Percentiles rank a stretch among this genome's conserved stretches.
Conservation (phyloP, 2,888 invertebrate genomes). For the Scaeva pyrastri region DNA sequence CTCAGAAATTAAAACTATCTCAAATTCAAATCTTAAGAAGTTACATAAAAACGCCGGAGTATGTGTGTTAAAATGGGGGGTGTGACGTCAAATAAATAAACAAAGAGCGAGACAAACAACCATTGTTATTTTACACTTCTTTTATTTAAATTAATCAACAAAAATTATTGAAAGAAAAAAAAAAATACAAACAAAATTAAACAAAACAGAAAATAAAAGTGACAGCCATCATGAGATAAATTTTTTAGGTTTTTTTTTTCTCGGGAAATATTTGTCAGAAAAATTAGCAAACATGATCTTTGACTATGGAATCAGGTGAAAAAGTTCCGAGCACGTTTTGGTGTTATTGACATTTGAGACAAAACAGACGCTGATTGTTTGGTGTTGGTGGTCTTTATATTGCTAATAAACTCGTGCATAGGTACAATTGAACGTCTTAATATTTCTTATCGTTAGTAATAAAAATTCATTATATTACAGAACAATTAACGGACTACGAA, state of each 20-base stretch:
- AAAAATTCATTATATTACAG: not conserved
- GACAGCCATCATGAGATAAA: not conserved
- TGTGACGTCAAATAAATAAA: not conserved
- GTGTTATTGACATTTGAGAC: conserved; percentile 26
- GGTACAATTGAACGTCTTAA: not conserved
- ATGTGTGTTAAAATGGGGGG: not conserved
- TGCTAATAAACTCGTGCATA: not conserved
- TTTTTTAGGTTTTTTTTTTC: conserved; percentile 16
- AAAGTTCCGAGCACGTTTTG: conserved; percentile 24
- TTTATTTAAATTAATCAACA: conserved; percentile 5
- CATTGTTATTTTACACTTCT: not conserved
- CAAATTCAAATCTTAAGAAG: not conserved
- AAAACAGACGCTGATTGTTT: conserved; percentile 13
- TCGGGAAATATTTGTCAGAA: conserved; percentile 2
- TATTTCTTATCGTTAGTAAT: not conserved
- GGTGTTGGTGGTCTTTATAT: not conserved
- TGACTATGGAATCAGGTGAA: conserved; percentile 34
- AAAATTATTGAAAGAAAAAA: not conserved
- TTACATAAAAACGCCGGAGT: not conserved
- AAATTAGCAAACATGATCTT: conserved; percentile 27
- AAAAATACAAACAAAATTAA: not conserved
- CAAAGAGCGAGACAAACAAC: not conserved
- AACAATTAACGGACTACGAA: too few relatives aligned
- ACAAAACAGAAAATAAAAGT: conserved; percentile 11
- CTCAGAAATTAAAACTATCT: not conserved